A percentile compares a stretch with the other conserved stretches of the same genome.
Evolutionary conservation across 2,797 vertebrate species (phyloP).

Genomic region (Diplodus puntazzo): DNA sequence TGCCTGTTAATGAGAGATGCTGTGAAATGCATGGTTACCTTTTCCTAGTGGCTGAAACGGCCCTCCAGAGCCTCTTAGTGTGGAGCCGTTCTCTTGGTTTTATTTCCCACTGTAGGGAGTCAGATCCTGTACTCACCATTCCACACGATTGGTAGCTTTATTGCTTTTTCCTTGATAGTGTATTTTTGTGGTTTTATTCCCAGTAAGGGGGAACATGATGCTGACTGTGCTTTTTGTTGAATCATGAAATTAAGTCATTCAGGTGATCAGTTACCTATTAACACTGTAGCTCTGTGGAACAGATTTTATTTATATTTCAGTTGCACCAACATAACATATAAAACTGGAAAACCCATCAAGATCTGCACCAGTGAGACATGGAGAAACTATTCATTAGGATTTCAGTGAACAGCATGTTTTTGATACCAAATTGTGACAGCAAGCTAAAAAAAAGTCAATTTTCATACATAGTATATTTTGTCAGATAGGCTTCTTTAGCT

Average conservation of each 20-base stretch:
- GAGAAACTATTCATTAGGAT: slow-evolving; percentile 17
- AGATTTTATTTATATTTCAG: slow-evolving; percentile 28
- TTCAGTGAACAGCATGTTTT: background rate
- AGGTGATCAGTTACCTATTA: slow-evolving; percentile 40
- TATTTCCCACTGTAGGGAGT: slow-evolving; percentile 68
- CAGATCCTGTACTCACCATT: slow-evolving; percentile 59
- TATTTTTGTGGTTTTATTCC: slow-evolving; percentile 54
- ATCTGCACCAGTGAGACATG: slow-evolving; percentile 5
- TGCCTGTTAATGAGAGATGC: slow-evolving; percentile 83
- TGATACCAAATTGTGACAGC: slow-evolving; percentile 13
- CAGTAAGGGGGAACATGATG: slow-evolving; percentile 43
- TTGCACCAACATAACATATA: slow-evolving; percentile 7
- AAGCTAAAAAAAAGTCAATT: slow-evolving; percentile 10
- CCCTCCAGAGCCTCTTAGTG: slow-evolving; percentile 74
- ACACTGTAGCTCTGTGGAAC: slow-evolving; percentile 25
- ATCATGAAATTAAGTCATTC: slow-evolving; percentile 48
- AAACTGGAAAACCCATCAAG: background rate
- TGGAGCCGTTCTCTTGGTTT: slow-evolving; percentile 67
- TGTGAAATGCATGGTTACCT: slow-evolving; percentile 81
- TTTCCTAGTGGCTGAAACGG: slow-evolving; percentile 68
- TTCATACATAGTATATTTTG: slow-evolving; percentile 46
- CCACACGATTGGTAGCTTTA: slow-evolving; percentile 67
- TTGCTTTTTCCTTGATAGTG: slow-evolving; percentile 58
- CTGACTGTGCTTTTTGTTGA: slow-evolving; percentile 48
- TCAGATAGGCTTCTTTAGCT: slow-evolving; percentile 53